Percentiles rank a stretch among this genome's conserved stretches.
Conservation (phyloP, 35 echinoderm and acorn worm species). For the Eucidaris tribuloides region DNA sequence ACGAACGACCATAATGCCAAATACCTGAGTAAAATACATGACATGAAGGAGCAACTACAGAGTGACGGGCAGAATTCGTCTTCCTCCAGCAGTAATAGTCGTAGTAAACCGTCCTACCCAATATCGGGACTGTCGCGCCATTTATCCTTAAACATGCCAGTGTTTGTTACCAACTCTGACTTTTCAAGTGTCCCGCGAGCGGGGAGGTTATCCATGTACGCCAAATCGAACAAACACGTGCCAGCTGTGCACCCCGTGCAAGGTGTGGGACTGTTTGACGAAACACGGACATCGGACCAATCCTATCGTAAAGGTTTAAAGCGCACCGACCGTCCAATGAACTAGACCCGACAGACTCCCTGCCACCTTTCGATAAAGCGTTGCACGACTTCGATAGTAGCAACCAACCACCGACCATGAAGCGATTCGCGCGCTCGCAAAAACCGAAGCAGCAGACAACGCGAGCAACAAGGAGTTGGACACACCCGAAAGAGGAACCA, state of each 20-base stretch:
- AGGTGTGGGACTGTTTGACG: not conserved
- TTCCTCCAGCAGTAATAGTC: not conserved
- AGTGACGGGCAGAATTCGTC: conserved; percentile 10
- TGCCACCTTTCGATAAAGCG: not conserved
- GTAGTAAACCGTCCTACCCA: not conserved
- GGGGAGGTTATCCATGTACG: conserved; percentile 2
- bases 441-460: not conserved
- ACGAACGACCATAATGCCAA: conserved; percentile 33
- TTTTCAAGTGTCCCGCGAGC: conserved; percentile 5
- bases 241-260: conserved; percentile 12
- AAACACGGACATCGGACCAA: not conserved
- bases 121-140: not conserved
- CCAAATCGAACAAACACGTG: not conserved
- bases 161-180: conserved; percentile 17
- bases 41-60: conserved; percentile 33
- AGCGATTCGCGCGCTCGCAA: conserved; percentile 14
- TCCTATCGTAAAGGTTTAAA: not conserved
- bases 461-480: not conserved
- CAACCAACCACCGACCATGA: not conserved
- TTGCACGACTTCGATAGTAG: not conserved
- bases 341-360: not conserved
- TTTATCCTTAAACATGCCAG: conserved; percentile 7
- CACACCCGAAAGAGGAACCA: not conserved
- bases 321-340: not conserved
- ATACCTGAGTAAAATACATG: conserved; percentile 30